Evolutionary conservation across 2,888 invertebrate genomes (phyloP), one percentile per base, ranked within the genome.

Genomic region (Scaptomyza tumidula): DNA sequence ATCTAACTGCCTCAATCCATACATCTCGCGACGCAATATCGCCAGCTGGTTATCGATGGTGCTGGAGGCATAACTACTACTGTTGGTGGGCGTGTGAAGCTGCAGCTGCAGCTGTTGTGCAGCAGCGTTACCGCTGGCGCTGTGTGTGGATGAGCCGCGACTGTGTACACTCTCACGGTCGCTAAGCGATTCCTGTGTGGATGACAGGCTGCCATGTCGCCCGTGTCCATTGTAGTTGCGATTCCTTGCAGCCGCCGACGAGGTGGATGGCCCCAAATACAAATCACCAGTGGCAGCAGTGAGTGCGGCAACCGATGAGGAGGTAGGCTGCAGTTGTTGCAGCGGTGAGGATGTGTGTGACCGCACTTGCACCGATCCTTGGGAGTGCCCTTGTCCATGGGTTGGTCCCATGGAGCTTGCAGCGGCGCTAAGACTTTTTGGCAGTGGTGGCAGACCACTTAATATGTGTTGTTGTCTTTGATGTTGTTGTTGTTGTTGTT

Each of bases 21-120:
- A 91, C 98, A 98, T 98, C 94, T 98, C 97, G 88, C 97, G 95
- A 82, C 97, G 94, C 79, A 98, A 93, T 80, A 97, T 95, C 11
- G 96, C 95, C 85, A 98, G 93, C 90, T 97, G 97, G 29, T 96
- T 95, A 91, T 98, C 97, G 83, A 98, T 96, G 33, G 95, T 95
- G 35, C 95, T 94, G 80, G 94, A 78, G 29, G 75, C 80, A n/a
- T 79, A 73, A 53, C 54, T 71, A 16, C 78, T 72, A 55, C 65
- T 86, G 48, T 82, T 86, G 19, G 85, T 89, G 49, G 88, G 82
- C 19, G 90, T 86, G 14, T 87, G 87, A 13, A 50, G 50, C 24
- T 50, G 65, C 27, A 55, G 63, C 10, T 49, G 54, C 39, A 10
- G 56, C 75, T 65, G 33, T 11, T n/a, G 24, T 14, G 52, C 52